phyloP scores from a whole-genome alignment of 1,140 invertebrate genomes.

The Drosophila subobscura region DNA sequence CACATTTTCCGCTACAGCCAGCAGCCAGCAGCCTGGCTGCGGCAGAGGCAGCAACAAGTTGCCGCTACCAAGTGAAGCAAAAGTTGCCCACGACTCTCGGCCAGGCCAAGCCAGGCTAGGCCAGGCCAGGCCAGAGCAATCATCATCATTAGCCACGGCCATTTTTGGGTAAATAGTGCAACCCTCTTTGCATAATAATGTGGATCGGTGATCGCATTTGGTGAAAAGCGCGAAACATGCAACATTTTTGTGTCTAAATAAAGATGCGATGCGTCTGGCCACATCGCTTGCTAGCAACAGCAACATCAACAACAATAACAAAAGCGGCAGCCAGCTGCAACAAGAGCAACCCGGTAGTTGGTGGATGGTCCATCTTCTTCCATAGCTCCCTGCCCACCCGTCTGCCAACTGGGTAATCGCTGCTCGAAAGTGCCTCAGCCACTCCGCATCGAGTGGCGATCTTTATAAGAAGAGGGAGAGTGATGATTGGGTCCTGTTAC shows the following conservation, averaged over 20 bases:
- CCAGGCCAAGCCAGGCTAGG: conserved; percentile 4
- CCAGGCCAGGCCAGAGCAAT: conserved; percentile 50
- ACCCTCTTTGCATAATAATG: conserved; percentile 82
- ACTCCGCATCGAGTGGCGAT: conserved; percentile 32
- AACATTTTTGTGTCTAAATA: conserved; percentile 81
- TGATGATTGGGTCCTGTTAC: no score
- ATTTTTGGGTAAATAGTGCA: conserved; percentile 82
- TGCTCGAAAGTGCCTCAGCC: conserved; percentile 37
- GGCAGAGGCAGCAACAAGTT: conserved; percentile 37
- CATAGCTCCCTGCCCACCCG: not conserved
- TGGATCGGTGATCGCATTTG: conserved; percentile 75
- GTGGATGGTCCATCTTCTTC: not conserved
- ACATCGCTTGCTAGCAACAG: conserved; percentile 49
- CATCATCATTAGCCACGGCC: conserved; percentile 80
- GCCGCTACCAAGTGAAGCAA: conserved; percentile 59
- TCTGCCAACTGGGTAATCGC: conserved; percentile 24
- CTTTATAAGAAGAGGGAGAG: conserved; percentile 1
- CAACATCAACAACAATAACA: conserved; percentile 47
- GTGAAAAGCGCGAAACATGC: conserved; percentile 80
- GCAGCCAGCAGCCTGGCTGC: not conserved
- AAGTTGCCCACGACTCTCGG: conserved; percentile 42
- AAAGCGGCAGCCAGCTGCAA: conserved; percentile 19
- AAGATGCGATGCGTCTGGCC: conserved; percentile 72
- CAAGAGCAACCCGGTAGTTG: conserved; percentile 65
- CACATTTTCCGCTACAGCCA: conserved; percentile 23